These are phyloP conservation scores for Dendrocincla fuliginosa DNA, from an alignment of 2,797 vertebrate genomes.

Conservation along the genomic window DNA sequence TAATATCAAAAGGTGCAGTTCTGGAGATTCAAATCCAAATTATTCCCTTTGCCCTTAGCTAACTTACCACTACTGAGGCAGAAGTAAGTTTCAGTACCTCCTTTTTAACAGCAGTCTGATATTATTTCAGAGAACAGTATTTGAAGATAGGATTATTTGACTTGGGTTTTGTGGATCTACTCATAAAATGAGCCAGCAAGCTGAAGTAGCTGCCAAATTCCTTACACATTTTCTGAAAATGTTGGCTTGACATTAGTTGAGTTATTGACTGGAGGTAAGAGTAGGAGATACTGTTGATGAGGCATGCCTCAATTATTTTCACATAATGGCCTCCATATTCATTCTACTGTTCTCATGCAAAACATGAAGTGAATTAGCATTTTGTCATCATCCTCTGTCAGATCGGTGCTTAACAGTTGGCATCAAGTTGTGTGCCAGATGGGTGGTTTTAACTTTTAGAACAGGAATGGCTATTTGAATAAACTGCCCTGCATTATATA, in stretches of 20 bases:
- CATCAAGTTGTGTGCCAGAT: constrained; percentile 56
- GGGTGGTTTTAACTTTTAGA: constrained; percentile 66
- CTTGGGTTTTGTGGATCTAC: neutral
- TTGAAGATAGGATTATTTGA: neutral
- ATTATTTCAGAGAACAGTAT: neutral
- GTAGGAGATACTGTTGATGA: constrained; percentile 7
- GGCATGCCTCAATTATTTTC: constrained; percentile 47
- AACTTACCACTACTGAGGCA: neutral
- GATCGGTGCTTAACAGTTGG: constrained; percentile 54
- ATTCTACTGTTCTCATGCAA: neutral
- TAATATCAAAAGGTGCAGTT: neutral
- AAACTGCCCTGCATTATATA: constrained; percentile 28
- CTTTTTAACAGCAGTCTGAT: neutral
- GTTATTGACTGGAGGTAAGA: constrained; percentile 14
- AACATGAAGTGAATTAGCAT: constrained; percentile 42
- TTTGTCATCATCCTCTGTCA: constrained; percentile 22
- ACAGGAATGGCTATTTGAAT: constrained; percentile 51
- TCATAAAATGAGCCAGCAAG: neutral
- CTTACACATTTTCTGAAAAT: neutral
- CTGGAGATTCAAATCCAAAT: neutral
- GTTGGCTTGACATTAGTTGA: constrained; percentile 32
- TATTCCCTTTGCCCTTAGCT: neutral
- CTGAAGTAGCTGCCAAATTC: constrained; percentile 4
- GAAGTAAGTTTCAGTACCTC: neutral
- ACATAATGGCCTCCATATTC: constrained; percentile 2